Conservation (phyloP, 2,888 invertebrate species). For the Mellilla xanthometata region DNA sequence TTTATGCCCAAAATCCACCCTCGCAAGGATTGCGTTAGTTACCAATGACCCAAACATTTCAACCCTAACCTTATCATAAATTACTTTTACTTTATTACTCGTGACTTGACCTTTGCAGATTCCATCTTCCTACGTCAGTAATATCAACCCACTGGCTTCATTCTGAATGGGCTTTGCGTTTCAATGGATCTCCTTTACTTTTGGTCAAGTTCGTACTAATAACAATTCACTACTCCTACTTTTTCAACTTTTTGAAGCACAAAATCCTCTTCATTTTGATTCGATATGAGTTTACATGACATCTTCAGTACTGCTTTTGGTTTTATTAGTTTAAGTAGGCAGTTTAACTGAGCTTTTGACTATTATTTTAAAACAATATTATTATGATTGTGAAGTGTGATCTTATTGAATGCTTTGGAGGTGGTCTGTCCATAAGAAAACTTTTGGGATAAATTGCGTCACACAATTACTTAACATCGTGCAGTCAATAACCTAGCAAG, state of each 20-base stretch:
- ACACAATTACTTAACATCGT: no score
- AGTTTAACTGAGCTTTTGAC: background rate
- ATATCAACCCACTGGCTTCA: slow-evolving; percentile 2
- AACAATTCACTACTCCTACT: slow-evolving; percentile 4
- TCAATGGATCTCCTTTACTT: slow-evolving; percentile 2
- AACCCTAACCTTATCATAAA: no score
- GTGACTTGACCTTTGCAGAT: slow-evolving; percentile 7
- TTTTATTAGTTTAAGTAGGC: slow-evolving; percentile 2
- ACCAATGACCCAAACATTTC: no score
- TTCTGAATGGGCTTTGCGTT: slow-evolving; percentile 7
- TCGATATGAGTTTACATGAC: background rate
- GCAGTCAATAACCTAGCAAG: no score
- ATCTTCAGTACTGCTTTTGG: slow-evolving; percentile 3
- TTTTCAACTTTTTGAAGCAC: background rate
- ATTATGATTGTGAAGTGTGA: background rate
- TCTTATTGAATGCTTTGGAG: slow-evolving; percentile 1
- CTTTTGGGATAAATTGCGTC: no score
- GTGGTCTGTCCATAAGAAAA: background rate
- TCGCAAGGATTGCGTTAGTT: no score
- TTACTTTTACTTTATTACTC: background rate
- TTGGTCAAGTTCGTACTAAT: slow-evolving; percentile 1
- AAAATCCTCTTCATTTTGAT: slow-evolving; percentile 1
- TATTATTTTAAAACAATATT: background rate
- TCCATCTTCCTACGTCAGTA: slow-evolving; percentile 4
- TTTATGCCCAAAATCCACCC: no score